Evolutionary conservation across 2,113 vertebrate species (phyloP), one percentile per base, ranked within the genome.

Genomic region (Recurvirostra avosetta): DNA sequence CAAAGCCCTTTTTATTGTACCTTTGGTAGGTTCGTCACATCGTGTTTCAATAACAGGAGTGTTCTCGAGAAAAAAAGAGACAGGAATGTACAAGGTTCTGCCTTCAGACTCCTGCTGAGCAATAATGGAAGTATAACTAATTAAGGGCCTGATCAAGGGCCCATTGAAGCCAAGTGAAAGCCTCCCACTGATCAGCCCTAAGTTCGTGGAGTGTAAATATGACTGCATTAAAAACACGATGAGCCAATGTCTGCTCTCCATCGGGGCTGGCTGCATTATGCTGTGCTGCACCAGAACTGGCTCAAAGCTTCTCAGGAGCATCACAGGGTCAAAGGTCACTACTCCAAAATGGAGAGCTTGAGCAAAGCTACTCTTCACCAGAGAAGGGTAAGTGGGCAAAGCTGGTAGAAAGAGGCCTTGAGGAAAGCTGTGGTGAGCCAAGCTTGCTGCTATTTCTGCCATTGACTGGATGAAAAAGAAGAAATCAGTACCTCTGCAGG

Each of bases 71-170:
- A 81, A 50, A 73, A 86, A 81, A 63, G 43, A 65, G 34, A 11
- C 20, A 80, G 74, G 12, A 93, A 50, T n/a, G 23, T 58, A 27
- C 63, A 92, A 79, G 62, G 71, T 73, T 95, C 45, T 94, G 88
- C 90, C 93, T 92, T 93, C 67, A 70, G 74, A 52, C 38, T 61
- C 96, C 93, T 83, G 74, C 92, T 82, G 93, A 80, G 94, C 74
- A 82, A n/a, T 96, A 95, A 94, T 95, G 94, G 81, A 93, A 92
- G 49, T 68, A 23, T 47, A 90, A 86, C 85, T 95, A 94, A 97
- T 94, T 92, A 95, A 94, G 63, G 75, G 29, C 36, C 29, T 91
- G 93, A 97, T 96, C 80, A 85, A 94, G 87, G 81, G 26, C 61
- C 63, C 7, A 52, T 29, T 87, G 93, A 91, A 96, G 84, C 49